Base-by-base conservation (phyloP, 2,113 vertebrate genomes). In the Channa maculata region DNA sequence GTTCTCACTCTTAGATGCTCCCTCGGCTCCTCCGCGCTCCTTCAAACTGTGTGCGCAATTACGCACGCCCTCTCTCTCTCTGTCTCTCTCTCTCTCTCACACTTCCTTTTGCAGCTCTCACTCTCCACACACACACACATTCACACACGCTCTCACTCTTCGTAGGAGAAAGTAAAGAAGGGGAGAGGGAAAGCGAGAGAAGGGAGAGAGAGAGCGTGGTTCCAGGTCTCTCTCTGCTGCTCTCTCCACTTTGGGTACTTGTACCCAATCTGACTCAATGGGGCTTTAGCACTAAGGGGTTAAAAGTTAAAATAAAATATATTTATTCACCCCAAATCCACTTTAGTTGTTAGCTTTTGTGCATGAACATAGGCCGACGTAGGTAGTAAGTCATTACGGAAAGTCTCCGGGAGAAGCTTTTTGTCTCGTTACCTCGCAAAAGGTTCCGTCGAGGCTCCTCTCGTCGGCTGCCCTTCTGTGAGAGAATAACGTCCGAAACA, bases 241-340 rank as follows among this genome's bases (percentile, higher is more conserved):
- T 91, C 90, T 91, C 92, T 93, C 89, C 91, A 88, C 90, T 93
- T 89, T 86, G 85, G 88, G 90, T 87, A 66, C 88, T 88, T 65
- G 86, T 86, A 88, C 89, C 91, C 91, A 86, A 60, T 90, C 89
- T 75, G 91, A 88, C 86, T 92, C 92, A 91, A 94, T 94, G 93
- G 94, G 89, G 90, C 88, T 94, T 86, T 85, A 92, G 91, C 88
- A 86, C 85, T 74, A 86, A 72, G 86, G 86, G 85, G 76, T 92
- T 90, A 81, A 88, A 90, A 76, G 82, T 83, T 73, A 72, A 90
- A 75, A 91, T 84, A 79, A 90, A 86, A 87, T 44, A 83, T 87
- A 90, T 92, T 85, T 90, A 89, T 91, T 90, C 62, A 88, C 78
- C 91, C 82, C 87, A 15, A 79, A 80, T 72, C 87, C 82, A 71